phyloP scores from a whole-genome alignment of 2,888 invertebrate genomes.

The Syritta pipiens region DNA sequence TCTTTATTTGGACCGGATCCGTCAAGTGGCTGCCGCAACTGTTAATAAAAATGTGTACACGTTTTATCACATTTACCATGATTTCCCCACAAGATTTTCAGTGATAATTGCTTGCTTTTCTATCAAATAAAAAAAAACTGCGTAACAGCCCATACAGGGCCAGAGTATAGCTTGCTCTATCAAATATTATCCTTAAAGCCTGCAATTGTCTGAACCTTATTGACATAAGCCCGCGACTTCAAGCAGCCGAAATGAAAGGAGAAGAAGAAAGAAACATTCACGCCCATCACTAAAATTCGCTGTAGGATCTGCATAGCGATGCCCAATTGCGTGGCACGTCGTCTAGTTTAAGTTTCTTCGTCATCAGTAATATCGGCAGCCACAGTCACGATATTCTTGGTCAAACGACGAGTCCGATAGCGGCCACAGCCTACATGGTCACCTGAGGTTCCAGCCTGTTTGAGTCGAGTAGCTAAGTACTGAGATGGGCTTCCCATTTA shows the following conservation, averaged over 20 bases:
- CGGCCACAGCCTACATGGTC: constrained; percentile 34
- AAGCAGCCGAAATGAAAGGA: not conserved
- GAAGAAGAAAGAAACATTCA: constrained; percentile 30
- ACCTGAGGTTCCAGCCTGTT: constrained; percentile 51
- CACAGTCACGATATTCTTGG: constrained; percentile 43
- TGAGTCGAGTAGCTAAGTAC: constrained; percentile 46
- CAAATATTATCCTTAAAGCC: too few species aligned
- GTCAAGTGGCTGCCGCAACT: too few species aligned
- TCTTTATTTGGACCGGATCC: too few species aligned
- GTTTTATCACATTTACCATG: too few species aligned
- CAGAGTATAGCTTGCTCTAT: too few species aligned
- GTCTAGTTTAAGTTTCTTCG: constrained; percentile 46
- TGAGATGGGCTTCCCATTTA: constrained; percentile 41
- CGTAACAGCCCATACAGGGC: too few species aligned
- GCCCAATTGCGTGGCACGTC: constrained; percentile 52
- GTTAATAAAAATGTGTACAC: too few species aligned
- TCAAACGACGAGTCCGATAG: constrained; percentile 30
- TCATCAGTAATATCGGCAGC: constrained; percentile 34
- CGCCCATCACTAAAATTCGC: constrained; percentile 53
- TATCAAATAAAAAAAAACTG: too few species aligned
- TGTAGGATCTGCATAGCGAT: constrained; percentile 40
- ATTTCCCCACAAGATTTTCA: too few species aligned
- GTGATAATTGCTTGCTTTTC: too few species aligned
- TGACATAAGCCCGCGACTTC: not conserved
- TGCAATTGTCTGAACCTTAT: too few species aligned